phyloP scores from a whole-genome alignment of 1,140 invertebrate genomes.

The Fopius arisanus region DNA sequence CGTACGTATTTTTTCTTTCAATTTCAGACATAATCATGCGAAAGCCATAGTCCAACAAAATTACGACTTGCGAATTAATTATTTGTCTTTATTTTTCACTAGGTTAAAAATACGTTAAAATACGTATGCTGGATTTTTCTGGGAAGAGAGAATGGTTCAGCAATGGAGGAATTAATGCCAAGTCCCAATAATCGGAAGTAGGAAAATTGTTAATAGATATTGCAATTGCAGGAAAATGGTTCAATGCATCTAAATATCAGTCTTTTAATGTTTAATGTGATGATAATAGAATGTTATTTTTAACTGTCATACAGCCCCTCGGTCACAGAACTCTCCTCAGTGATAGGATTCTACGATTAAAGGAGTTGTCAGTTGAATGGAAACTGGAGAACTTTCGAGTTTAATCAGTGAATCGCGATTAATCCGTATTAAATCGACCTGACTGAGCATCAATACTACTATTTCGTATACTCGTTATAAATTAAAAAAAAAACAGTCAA shows the following conservation, averaged over 20 bases:
- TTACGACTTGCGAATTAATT: too few relatives aligned
- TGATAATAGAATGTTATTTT: not conserved
- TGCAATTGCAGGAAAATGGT: not conserved
- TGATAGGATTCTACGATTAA: not conserved
- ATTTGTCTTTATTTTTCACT: too few relatives aligned
- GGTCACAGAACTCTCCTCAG: not conserved
- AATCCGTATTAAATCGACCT: not conserved
- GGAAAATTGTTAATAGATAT: constrained; percentile 8
- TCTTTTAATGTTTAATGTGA: constrained; percentile 14
- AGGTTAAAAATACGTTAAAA: too few relatives aligned
- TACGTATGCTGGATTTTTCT: too few relatives aligned
- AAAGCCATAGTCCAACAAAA: too few relatives aligned
- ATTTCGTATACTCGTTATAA: constrained; percentile 18
- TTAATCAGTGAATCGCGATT: not conserved
- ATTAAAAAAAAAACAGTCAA: not conserved
- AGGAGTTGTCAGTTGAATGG: not conserved
- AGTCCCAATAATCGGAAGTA: not conserved
- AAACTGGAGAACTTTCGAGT: not conserved
- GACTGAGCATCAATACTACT: constrained; percentile 6
- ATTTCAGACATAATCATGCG: too few relatives aligned
- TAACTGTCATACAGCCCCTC: not conserved
- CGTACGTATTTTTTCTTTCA: too few relatives aligned
- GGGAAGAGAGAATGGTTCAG: too few relatives aligned
- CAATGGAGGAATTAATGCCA: too few relatives aligned
- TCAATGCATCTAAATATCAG: constrained; percentile 12